Percentiles rank a stretch among this genome's conserved stretches.
Evolutionary conservation across 2,797 vertebrate genomes (phyloP).

Genomic region (Siniperca obscura): DNA sequence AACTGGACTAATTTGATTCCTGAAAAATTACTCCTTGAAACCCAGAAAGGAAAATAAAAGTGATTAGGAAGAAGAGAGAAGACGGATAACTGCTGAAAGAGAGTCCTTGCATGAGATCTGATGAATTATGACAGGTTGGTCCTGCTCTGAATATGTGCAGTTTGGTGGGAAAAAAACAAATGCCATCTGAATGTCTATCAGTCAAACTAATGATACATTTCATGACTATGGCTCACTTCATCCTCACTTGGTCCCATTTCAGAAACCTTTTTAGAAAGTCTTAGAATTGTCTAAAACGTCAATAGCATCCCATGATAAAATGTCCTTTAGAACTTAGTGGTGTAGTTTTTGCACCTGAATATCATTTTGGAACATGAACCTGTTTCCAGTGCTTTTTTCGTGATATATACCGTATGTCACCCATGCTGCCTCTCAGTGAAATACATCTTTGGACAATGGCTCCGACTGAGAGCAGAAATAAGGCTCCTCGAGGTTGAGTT

Average conservation of each 20-base stretch:
- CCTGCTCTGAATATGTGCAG: constrained; percentile 18
- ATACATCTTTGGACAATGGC: constrained; percentile 45
- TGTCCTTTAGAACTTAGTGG: not conserved
- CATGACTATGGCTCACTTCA: not conserved
- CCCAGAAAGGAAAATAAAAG: not conserved
- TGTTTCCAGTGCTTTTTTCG: not conserved
- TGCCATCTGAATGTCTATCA: constrained; percentile 20
- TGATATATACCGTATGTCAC: constrained; percentile 1
- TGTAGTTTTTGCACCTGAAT: not conserved
- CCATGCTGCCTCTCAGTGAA: not conserved
- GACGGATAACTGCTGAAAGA: constrained; percentile 12
- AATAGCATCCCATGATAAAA: not conserved
- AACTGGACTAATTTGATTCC: constrained; percentile 3
- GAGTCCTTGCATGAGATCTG: constrained; percentile 26
- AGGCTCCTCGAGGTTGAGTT: constrained; percentile 34
- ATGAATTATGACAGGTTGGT: constrained; percentile 27
- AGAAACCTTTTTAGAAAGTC: not conserved
- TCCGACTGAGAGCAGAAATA: constrained; percentile 41
- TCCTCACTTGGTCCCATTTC: constrained; percentile 15
- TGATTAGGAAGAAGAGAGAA: constrained; percentile 13
- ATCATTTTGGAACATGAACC: not conserved
- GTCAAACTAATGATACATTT: constrained; percentile 16
- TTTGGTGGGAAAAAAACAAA: not conserved
- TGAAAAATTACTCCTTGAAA: not conserved
- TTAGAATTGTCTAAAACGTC: constrained; percentile 3